A percentile compares a stretch with the other conserved stretches of the same genome.
phyloP scores from a whole-genome alignment of 2,113 vertebrate genomes.

The Macquaria australasica region DNA sequence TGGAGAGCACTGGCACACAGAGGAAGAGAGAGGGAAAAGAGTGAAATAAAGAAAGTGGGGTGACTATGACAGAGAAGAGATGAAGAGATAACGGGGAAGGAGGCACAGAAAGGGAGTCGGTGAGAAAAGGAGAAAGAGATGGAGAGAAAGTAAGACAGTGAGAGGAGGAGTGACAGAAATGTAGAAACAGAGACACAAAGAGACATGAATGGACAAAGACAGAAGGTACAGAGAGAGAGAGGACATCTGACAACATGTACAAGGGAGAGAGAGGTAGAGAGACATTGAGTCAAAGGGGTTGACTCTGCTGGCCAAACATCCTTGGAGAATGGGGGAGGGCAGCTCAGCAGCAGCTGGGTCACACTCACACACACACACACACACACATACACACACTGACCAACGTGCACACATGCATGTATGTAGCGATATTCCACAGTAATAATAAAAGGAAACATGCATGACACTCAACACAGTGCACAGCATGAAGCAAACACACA shows the following conservation, averaged over 20 bases:
- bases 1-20: neutral
- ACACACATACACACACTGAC: neutral
- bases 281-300: neutral
- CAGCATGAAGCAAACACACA: neutral
- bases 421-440: neutral
- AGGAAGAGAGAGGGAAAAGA: neutral
- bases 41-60: neutral
- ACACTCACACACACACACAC: slow-evolving; percentile 10
- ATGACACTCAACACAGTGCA: neutral
- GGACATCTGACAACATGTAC: neutral
- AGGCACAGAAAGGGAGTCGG: neutral
- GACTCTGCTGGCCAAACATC: slow-evolving; percentile 18
- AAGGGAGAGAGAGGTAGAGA: neutral
- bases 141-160: neutral
- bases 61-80: neutral
- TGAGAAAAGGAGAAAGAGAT: neutral
- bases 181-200: neutral
- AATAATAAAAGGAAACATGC: neutral
- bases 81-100: neutral
- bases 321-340: slow-evolving; percentile 35
- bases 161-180: neutral
- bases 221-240: neutral
- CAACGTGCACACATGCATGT: neutral
- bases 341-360: slow-evolving; percentile 39
- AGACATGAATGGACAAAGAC: neutral